phyloP scores from a whole-genome alignment of 2,888 invertebrate species.

The Elaeidobius kamerunicus region DNA sequence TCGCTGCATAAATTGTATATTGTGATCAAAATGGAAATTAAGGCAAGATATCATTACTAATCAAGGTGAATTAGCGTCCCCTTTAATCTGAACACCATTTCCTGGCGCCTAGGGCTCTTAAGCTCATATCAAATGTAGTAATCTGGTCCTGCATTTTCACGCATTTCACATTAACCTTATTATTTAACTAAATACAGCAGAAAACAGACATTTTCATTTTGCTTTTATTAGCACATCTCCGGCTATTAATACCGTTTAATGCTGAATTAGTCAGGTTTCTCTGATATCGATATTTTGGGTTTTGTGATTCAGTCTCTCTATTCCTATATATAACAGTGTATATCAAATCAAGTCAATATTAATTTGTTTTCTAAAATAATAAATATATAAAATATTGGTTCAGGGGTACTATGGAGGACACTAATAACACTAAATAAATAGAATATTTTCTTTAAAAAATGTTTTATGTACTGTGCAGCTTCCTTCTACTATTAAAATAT shows the following conservation, averaged over 20 bases:
- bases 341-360: no score
- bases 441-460: no score
- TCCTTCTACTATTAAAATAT: no score
- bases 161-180: constrained; percentile 18
- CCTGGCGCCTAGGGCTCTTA: constrained; percentile 9
- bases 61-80: not conserved
- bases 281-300: no score
- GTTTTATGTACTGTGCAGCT: no score
- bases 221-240: constrained; percentile 7
- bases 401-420: no score
- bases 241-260: not conserved
- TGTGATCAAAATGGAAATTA: not conserved
- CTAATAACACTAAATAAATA: no score
- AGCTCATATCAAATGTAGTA: constrained; percentile 15
- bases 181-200: constrained; percentile 11
- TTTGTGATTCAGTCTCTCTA: no score
- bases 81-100: constrained; percentile 7
- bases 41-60: not conserved
- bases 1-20: not conserved
- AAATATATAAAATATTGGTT: no score
- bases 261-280: no score
- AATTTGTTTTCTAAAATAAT: no score
- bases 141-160: constrained; percentile 16
- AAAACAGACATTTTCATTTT: constrained; percentile 7
- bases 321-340: no score